phyloP scores from a whole-genome alignment of 2,797 vertebrate genomes.

The Paguma larvata region DNA sequence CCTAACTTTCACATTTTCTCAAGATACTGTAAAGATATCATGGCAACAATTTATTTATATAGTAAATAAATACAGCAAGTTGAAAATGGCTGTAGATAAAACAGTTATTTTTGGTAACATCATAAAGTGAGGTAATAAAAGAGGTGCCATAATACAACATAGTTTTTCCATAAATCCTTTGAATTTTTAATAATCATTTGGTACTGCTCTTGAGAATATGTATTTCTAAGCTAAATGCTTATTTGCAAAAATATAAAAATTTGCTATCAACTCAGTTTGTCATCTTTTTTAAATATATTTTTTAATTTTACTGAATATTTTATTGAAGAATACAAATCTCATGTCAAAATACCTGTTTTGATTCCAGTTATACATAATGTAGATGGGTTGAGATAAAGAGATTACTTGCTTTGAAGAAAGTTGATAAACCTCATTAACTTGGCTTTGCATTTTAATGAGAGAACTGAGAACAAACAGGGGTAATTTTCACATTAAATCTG shows the following conservation, averaged over 20 bases:
- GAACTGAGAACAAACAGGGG: neutral
- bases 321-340: neutral
- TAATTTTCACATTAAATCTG: neutral
- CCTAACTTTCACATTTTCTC: constrained; percentile 40
- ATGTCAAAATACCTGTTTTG: neutral
- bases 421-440: constrained; percentile 25
- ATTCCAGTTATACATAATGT: neutral
- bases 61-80: constrained; percentile 8
- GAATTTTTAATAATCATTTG: constrained; percentile 19
- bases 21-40: constrained; percentile 7
- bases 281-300: neutral
- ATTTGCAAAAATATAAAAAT: neutral
- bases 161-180: constrained; percentile 44
- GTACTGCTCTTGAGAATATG: neutral
- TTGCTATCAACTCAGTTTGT: neutral
- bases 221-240: neutral
- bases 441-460: neutral
- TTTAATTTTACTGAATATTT: neutral
- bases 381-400: neutral
- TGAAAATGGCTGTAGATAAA: constrained; percentile 34
- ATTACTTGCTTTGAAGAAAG: neutral
- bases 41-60: neutral
- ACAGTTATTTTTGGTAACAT: constrained; percentile 15
- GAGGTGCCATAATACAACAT: neutral
- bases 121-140: constrained; percentile 3